A percentile compares a stretch with the other conserved stretches of the same genome.
Evolutionary conservation across 2,888 invertebrate genomes (phyloP).

Genomic region (Caenorhabditis sinica): DNA sequence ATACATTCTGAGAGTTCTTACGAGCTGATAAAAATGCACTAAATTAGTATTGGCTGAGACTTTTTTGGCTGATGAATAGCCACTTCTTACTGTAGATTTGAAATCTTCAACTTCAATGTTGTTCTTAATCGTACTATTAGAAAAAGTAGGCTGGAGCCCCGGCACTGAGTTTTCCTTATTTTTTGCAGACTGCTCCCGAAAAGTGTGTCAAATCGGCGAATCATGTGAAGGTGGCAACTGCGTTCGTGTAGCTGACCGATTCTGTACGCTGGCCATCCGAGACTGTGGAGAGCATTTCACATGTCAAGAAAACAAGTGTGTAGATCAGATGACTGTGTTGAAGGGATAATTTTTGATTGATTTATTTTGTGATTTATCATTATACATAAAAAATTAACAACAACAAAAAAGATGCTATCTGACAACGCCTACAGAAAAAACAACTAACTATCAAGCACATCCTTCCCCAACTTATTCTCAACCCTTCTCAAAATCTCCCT

Average conservation of each 20-base stretch:
- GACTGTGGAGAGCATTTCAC: conserved; percentile 80
- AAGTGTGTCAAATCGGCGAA: conserved; percentile 82
- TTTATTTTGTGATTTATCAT: conserved; percentile 3
- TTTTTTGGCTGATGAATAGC: too few species aligned
- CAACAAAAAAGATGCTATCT: background rate
- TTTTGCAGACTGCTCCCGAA: conserved; percentile 75
- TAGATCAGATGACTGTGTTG: conserved; percentile 61
- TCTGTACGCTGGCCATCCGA: conserved; percentile 76
- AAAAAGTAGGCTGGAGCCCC: background rate
- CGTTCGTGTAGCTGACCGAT: conserved; percentile 75
- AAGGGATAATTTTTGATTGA: conserved; percentile 28
- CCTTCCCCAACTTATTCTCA: conserved; percentile 51
- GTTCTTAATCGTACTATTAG: too few species aligned
- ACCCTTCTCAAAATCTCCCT: conserved; percentile 63
- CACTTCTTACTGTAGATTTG: too few species aligned
- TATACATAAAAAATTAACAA: conserved; percentile 1
- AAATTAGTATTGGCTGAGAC: too few species aligned
- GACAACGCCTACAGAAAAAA: background rate
- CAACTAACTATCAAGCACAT: background rate
- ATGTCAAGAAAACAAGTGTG: conserved; percentile 75
- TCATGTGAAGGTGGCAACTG: conserved; percentile 80
- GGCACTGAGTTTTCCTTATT: background rate
- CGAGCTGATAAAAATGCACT: too few species aligned
- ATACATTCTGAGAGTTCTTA: too few species aligned
- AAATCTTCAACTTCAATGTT: too few species aligned